Evolutionary conservation across 2,113 vertebrate species (phyloP), one percentile per base, ranked within the genome.

Genomic region (Siniperca knerii): DNA sequence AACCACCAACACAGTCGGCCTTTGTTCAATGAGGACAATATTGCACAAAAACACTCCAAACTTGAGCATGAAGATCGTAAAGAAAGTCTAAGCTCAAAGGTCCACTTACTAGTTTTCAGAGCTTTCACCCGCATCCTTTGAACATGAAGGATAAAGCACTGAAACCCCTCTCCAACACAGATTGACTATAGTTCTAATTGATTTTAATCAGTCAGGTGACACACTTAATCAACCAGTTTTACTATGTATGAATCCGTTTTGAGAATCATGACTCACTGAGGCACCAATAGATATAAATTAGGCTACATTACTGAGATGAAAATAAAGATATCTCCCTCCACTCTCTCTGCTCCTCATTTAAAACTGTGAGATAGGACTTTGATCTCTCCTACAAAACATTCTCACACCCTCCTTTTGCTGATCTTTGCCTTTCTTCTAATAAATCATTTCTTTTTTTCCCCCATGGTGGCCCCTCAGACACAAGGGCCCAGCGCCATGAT

Each of bases 401-500:
- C 54, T 78, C 65, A 74, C 58, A 71, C 66, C 62, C 65, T 76
- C 35, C 18, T 66, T 75, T 71, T 79, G 37, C 57, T 12, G 48
- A 78, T 84, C 74, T 77, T 50, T 77, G 71, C 62, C 44, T 81
- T 77, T 83, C 55, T 37, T 60, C 65, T 35, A 66, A 74, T 87
- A 73, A 83, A 81, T 82, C 48, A 70, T 69, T 48, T 81, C 25
- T n/a, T 66, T 67, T 64, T 66, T 12, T 70, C 7, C 20, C n/a
- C 29, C 54, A 37, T 3, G 25, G 54, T 68, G 83, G 77, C 74
- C 75, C 75, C 73, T 82, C 50, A 70, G 50, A 81, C 83, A 76
- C 64, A 48, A 84, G 64, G 66, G 77, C 83, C 73, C 75, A 61
- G 75, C 25, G 18, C 58, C 67, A 89, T 86, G 85, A 91, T 92